Evolutionary conservation across 1,140 invertebrate genomes (phyloP).

Genomic region (Ooceraea biroi): DNA sequence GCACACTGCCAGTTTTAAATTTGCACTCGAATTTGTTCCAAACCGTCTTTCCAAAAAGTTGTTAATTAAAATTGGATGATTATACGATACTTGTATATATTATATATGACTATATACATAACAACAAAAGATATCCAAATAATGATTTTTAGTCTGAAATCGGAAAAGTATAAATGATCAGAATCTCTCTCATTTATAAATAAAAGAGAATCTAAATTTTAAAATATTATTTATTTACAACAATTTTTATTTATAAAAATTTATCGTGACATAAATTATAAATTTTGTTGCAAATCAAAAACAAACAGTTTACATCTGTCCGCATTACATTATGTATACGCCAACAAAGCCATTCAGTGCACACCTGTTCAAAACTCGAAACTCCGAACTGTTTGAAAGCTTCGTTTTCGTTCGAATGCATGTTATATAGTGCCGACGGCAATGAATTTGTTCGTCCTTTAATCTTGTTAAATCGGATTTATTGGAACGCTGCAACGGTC

Average conservation of each 20-base stretch:
- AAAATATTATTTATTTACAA: slow-evolving; percentile 32
- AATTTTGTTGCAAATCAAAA: slow-evolving; percentile 73
- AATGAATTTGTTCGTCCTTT: slow-evolving; percentile 57
- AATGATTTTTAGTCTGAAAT: too few relatives aligned
- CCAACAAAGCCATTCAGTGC: not conserved
- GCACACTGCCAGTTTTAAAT: not conserved
- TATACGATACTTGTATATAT: too few relatives aligned
- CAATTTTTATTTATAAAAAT: too few relatives aligned
- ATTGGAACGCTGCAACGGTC: slow-evolving; percentile 34
- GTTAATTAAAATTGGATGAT: slow-evolving; percentile 3
- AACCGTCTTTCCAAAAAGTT: not conserved
- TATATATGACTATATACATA: too few relatives aligned
- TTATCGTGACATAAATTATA: slow-evolving; percentile 1
- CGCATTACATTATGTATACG: slow-evolving; percentile 33
- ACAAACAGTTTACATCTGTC: slow-evolving; percentile 61
- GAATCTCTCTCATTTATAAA: too few relatives aligned
- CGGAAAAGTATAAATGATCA: too few relatives aligned
- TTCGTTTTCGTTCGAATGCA: slow-evolving; percentile 50
- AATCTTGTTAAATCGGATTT: slow-evolving; percentile 69
- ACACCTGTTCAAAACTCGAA: slow-evolving; percentile 28
- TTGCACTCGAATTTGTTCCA: not conserved
- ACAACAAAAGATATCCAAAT: too few relatives aligned
- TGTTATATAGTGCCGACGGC: slow-evolving; percentile 22
- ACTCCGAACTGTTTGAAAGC: too few relatives aligned
- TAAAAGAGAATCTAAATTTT: not conserved